Base-by-base conservation (phyloP, 2,797 vertebrate genomes). In the Strix occidentalis region DNA sequence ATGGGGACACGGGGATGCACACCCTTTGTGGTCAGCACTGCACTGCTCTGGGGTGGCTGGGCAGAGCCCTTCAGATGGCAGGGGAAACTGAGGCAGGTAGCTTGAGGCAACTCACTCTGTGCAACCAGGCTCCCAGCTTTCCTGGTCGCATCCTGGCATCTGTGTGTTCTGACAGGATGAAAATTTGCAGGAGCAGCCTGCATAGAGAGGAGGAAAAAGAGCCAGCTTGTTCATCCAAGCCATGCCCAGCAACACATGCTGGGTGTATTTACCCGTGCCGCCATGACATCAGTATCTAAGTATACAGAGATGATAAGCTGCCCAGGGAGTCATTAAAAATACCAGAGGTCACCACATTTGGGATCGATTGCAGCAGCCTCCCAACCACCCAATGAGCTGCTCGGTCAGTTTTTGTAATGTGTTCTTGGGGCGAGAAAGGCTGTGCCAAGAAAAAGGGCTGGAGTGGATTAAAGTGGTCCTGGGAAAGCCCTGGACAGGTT, bases 41-140 rank as follows among this genome's bases (percentile, higher is more conserved):
- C 1, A 0, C 54, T 71, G 79, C 12, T 57, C 18, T 2, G 1
- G 19, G 11, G 9, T 2, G 9, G 17, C 43, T 71, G 24, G 11
- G 46, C 13, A 58, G 33, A 82, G 13, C 26, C 17, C 17, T 88
- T 68, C 35, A 48, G 6, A 45, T 71, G 26, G 13, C 4, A 2
- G 39, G 29, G 35, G 29, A 94, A 91, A 74, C 51, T 9, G 17
- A 65, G 48, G 19, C 63, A 46, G 28, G 4, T 21, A 6, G 8
- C 50, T 72, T 0, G 0, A 65, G 10, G 50, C 26, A 86, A 35
- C 0, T 0, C 5, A 10, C 14, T 35, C n/a, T 29, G 5, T 75
- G 15, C 48, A 53, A 6, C 24, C 0, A 0, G 6, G 24, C 15
- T 82, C 4, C 6, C 2, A 1, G 16, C 19, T 80, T 60, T 14